Evolutionary conservation across 1,140 invertebrate species (phyloP), one percentile per base, ranked within the genome.

Genomic region (Calephelis nemesis): DNA sequence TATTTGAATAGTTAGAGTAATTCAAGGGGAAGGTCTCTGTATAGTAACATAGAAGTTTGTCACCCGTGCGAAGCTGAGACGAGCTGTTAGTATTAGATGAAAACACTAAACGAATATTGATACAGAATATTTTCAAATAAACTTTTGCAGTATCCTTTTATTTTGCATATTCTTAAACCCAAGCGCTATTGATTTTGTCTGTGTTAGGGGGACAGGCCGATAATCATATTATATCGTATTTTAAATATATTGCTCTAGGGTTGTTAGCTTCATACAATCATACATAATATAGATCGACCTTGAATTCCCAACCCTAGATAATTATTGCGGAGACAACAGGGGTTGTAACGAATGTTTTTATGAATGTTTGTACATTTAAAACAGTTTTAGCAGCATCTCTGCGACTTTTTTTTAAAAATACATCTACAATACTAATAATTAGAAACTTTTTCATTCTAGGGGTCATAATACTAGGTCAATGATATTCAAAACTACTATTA

Each of bases 161-260:
- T 84, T 84, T 84, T 78, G 74, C 79, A 72, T 85, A 81, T 88
- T 85, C 87, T 52, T 52, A 63, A 60, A 78, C 76, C 79, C 82
- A 89, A 87, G 86, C 88, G 78, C 78, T 90, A 90, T 90, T 78
- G 88, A 90, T 90, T 90, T 90, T 88, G 88, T 90, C 88, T 89
- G 86, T 90, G 87, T 89, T 88, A 90, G 88, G 87, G 85, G 85
- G 85, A 86, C 84, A 86, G 80, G 68, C 75, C 84, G 83, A 86
- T 90, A 89, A 89, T 89, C 85, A 87, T 88, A 85, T 90, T 90
- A 90, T 88, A 87, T 81, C 76, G 87, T 84, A 85, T 89, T 88
- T 88, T 87, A 90, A 89, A 88, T 88, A 84, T 81, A 85, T 81
- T 78, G 74, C 71, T 45, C 76, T 67, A 73, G 81, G 85, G 82